Conservation (phyloP, 2,113 vertebrate genomes). For the Triplophysa tibetana region DNA sequence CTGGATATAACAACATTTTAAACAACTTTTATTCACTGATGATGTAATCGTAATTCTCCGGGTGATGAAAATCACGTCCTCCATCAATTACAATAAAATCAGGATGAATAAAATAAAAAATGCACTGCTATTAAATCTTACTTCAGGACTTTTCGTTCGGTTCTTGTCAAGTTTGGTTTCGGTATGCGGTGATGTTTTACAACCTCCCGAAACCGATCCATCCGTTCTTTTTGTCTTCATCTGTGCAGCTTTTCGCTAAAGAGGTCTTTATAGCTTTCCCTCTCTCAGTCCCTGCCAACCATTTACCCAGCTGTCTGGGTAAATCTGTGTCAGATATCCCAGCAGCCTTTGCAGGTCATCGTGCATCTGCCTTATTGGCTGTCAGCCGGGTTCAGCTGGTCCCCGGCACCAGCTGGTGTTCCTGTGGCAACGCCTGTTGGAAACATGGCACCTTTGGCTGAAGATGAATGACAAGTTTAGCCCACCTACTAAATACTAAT, state of each 20-base stretch:
- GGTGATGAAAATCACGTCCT: too few relatives aligned
- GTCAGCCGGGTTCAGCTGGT: constrained; percentile 64
- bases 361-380: constrained; percentile 62
- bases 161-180: not conserved
- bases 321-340: constrained; percentile 63
- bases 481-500: constrained; percentile 55
- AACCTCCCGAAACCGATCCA: constrained; percentile 3
- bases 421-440: constrained; percentile 57
- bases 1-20: too few relatives aligned
- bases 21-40: too few relatives aligned
- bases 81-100: not conserved
- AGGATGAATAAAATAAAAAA: not conserved
- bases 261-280: constrained; percentile 12
- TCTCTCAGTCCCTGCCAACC: constrained; percentile 49
- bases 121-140: not conserved
- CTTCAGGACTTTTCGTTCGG: not conserved
- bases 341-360: constrained; percentile 66
- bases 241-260: constrained; percentile 14
- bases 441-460: constrained; percentile 63
- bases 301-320: constrained; percentile 62
- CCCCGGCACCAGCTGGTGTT: constrained; percentile 66
- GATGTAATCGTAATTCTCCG: too few relatives aligned
- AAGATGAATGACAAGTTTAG: constrained; percentile 59
- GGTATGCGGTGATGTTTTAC: constrained; percentile 21
- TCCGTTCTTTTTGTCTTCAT: constrained; percentile 27